These are phyloP conservation scores for Vanacampus margaritifer DNA, from an alignment of 2,113 vertebrate genomes.

Conservation along the genomic window DNA sequence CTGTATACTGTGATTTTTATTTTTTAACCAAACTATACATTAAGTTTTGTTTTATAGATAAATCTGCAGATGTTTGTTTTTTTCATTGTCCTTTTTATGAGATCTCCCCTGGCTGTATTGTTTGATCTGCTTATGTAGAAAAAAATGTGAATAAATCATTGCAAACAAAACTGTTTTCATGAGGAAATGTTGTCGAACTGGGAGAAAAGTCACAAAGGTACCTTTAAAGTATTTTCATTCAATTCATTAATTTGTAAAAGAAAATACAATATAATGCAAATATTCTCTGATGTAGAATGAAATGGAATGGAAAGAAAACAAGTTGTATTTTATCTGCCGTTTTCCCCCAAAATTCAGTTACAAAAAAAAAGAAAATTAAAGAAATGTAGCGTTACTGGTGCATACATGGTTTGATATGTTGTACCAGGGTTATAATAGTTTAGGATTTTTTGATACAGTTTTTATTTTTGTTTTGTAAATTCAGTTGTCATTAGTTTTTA, in stretches of 20 bases:
- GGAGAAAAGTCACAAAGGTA: not conserved
- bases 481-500: too few relatives aligned
- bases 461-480: too few relatives aligned
- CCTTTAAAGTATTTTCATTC: not conserved
- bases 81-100: slow-evolving; percentile 41
- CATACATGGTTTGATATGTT: not conserved
- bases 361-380: too few relatives aligned
- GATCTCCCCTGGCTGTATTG: slow-evolving; percentile 26
- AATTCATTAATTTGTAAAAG: too few relatives aligned
- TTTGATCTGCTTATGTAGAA: slow-evolving; percentile 44
- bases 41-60: slow-evolving; percentile 45
- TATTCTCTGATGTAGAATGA: too few relatives aligned
- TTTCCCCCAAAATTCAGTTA: too few relatives aligned
- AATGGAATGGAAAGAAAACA: too few relatives aligned
- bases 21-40: slow-evolving; percentile 84
- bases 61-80: not conserved
- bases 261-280: too few relatives aligned
- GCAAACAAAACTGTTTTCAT: slow-evolving; percentile 16
- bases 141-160: slow-evolving; percentile 55
- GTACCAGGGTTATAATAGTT: too few relatives aligned
- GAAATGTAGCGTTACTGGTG: not conserved
- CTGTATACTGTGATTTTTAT: slow-evolving; percentile 87
- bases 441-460: too few relatives aligned
- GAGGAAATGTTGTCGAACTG: not conserved
- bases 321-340: too few relatives aligned